phyloP scores from a whole-genome alignment of 2,797 vertebrate species.

The Microcaecilia unicolor region DNA sequence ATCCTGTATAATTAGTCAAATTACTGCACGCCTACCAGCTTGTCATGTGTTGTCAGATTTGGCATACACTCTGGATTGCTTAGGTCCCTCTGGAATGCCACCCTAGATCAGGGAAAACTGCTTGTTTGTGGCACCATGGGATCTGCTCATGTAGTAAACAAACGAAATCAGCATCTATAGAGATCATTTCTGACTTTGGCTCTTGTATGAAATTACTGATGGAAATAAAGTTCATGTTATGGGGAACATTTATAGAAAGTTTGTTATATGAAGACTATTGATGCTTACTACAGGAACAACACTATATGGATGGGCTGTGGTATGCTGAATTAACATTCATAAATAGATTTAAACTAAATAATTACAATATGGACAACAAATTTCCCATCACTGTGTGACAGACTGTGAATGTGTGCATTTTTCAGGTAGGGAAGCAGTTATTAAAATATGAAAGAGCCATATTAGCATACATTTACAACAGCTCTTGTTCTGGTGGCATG shows the following conservation, averaged over 20 bases:
- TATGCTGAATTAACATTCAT: slow-evolving; percentile 62
- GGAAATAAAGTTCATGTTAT: slow-evolving; percentile 27
- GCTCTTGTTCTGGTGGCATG: slow-evolving; percentile 62
- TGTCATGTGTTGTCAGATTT: slow-evolving; percentile 91
- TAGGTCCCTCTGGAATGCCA: slow-evolving; percentile 76
- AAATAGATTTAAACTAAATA: slow-evolving; percentile 82
- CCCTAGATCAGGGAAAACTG: slow-evolving; percentile 51
- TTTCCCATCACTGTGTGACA: slow-evolving; percentile 74
- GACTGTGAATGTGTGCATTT: slow-evolving; percentile 38
- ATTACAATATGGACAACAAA: slow-evolving; percentile 86
- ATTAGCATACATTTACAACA: slow-evolving; percentile 94
- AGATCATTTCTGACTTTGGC: not conserved
- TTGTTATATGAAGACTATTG: slow-evolving; percentile 19
- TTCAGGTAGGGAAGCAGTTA: slow-evolving; percentile 51
- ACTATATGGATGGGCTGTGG: slow-evolving; percentile 36
- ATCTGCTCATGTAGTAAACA: slow-evolving; percentile 42
- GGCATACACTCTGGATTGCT: slow-evolving; percentile 71
- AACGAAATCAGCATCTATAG: slow-evolving; percentile 15
- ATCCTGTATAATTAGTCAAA: slow-evolving; percentile 99
- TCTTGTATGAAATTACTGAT: slow-evolving; percentile 19
- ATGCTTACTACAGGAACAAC: slow-evolving; percentile 16
- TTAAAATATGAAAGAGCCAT: slow-evolving; percentile 74
- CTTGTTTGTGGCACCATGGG: slow-evolving; percentile 44
- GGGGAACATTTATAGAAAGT: slow-evolving; percentile 48
- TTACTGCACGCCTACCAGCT: slow-evolving; percentile 84